A percentile compares a stretch with the other conserved stretches of the same genome.
phyloP scores from a whole-genome alignment of 2,113 vertebrate genomes.

The Cyanoramphus novaezelandiae region DNA sequence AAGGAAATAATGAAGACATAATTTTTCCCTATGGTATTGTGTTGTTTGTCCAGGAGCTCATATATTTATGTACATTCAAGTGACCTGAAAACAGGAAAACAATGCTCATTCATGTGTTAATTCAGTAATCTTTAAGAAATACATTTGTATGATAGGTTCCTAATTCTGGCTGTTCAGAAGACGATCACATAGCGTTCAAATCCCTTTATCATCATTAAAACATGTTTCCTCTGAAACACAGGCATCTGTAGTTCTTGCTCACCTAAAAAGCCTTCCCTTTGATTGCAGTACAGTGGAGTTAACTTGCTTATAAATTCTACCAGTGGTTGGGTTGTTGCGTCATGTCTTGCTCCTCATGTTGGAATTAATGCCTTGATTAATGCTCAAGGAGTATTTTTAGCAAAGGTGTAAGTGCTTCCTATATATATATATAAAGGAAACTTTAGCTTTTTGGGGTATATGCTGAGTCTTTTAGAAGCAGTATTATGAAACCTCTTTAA shows the following conservation, averaged over 20 bases:
- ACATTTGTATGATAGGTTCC: not conserved
- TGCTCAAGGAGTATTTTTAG: not conserved
- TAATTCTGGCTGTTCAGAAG: not conserved
- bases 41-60: not conserved
- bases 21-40: not conserved
- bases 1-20: not conserved
- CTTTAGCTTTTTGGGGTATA: not conserved
- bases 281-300: not conserved
- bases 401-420: not conserved
- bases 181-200: not conserved
- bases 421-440: not conserved
- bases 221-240: conserved; percentile 1
- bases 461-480: not conserved
- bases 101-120: not conserved
- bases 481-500: not conserved
- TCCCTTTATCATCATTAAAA: not conserved
- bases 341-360: not conserved
- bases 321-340: not conserved
- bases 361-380: not conserved
- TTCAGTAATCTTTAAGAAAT: not conserved
- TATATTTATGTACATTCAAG: not conserved
- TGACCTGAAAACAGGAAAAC: not conserved
- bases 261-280: not conserved
- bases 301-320: conserved; percentile 1
- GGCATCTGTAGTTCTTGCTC: not conserved